Percentiles rank a stretch among this genome's conserved stretches.
phyloP scores from a whole-genome alignment of 2,797 vertebrate species.

The Gymnopithys bicolor region DNA sequence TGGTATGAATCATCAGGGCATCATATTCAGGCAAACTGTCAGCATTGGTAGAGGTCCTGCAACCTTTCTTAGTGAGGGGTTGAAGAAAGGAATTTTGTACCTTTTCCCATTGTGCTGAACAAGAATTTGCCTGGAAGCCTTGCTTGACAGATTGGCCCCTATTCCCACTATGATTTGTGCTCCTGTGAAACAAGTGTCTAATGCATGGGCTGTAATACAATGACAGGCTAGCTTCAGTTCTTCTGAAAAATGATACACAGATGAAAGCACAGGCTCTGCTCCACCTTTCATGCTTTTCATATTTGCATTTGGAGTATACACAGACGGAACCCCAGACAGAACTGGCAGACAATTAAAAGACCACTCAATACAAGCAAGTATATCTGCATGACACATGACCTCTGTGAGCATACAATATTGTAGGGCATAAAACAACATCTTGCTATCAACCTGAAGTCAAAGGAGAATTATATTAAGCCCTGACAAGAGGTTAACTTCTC shows the following conservation, averaged over 20 bases:
- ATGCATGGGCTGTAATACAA: constrained; percentile 83
- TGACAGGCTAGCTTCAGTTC: constrained; percentile 79
- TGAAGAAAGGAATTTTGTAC: constrained; percentile 68
- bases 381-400: constrained; percentile 84
- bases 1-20: constrained; percentile 65
- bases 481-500: constrained; percentile 69
- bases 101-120: constrained; percentile 78
- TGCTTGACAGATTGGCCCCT: constrained; percentile 84
- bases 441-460: constrained; percentile 83
- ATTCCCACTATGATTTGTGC: constrained; percentile 80
- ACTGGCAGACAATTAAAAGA: constrained; percentile 85
- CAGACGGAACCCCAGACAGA: constrained; percentile 79
- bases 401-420: constrained; percentile 78
- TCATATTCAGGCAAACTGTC: constrained; percentile 67
- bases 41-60: constrained; percentile 64
- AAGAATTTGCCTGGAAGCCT: constrained; percentile 87
- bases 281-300: constrained; percentile 88
- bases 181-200: constrained; percentile 85
- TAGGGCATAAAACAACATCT: constrained; percentile 83
- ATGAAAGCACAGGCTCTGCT: constrained; percentile 85
- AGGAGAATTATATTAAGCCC: constrained; percentile 75
- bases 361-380: constrained; percentile 81
- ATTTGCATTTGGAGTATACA: constrained; percentile 85
- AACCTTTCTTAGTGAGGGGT: constrained; percentile 12
- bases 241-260: constrained; percentile 84